These are phyloP conservation scores for Mus musculus DNA, from an alignment of 2,113 vertebrate genomes.

Conservation along the genomic window GRCm39 chr13:52039001-52039500, in stretches of 20 bases:
- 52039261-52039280: no score
- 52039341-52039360: no score
- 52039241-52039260: no score
- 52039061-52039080: not conserved
- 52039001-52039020: not conserved
- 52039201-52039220: not conserved
- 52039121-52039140: not conserved
- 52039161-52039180: not conserved
- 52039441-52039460: not conserved
- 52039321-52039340: no score
- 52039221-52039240: no score
- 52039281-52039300: no score
- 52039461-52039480: accelerated
- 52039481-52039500: not conserved
- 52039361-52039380: no score
- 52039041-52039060: not conserved
- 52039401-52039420: not conserved
- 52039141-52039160: not conserved
- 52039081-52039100: not conserved
- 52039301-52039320: no score
- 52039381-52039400: no score
- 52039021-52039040: not conserved
- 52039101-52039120: no score
- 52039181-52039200: not conserved
- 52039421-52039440: not conserved